Evolutionary conservation across 2,797 vertebrate species (phyloP), one percentile per base, ranked within the genome.

Genomic region (Lagorchestes hirsutus): DNA sequence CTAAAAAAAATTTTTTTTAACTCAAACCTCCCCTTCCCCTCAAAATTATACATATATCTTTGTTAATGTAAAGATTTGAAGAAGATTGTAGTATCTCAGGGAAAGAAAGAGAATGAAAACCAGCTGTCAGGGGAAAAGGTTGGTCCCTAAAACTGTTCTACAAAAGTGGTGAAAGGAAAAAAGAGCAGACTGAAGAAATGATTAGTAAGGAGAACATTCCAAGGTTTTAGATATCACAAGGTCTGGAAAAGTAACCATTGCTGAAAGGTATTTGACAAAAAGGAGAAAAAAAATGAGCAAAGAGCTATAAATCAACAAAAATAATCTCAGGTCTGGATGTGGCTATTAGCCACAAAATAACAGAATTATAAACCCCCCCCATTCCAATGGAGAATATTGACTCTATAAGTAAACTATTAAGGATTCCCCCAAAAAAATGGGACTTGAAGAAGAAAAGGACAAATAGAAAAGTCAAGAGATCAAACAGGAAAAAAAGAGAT

Each of bases 81-180:
- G n/a, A 91, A 40, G 34, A 94, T 91, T n/a, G 74, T 74, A 12
- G 22, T n/a, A 50, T 95, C 67, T 67, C 57, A 93, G 67, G 55
- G 28, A 87, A 93, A 93, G 11, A 92, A 90, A 62, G 16, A 58
- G 16, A 59, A 92, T 54, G 56, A 58, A 56, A 8, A 90, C 1
- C 74, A 55, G 58, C 40, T 13, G 5, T 5, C n/a, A 55, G 31
- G 62, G 29, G 92, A 67, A 46, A 55, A 40, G 28, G 50, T 52
- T 52, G 50, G 50, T n/a, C n/a, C 16, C 67, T 82, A 82, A 82
- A 82, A 82, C 67, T 82, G 67, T 74, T n/a, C 67, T 40, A 40
- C 40, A 22, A 82, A 82, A 82, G n/a, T 82, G 6, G 67, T 40
- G n/a, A 82, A 82, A 40, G n/a, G 18, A 12, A 82, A 67, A 82